phyloP scores from a whole-genome alignment of 2,888 invertebrate genomes.

The Drosophila siamana region DNA sequence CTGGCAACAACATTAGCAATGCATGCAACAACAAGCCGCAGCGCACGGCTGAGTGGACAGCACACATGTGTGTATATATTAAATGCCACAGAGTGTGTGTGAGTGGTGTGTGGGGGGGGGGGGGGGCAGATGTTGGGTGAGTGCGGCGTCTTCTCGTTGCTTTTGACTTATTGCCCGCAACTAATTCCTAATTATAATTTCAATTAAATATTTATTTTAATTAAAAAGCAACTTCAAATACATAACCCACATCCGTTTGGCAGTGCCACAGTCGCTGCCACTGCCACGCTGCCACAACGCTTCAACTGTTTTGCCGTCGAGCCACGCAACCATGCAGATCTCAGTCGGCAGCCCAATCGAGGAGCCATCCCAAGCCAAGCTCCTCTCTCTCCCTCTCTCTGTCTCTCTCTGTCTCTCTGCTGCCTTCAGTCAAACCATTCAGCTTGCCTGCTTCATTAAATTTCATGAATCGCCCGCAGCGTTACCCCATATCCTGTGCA shows the following conservation, averaged over 20 bases:
- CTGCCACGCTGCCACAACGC: conserved; percentile 14
- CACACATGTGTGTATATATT: not conserved
- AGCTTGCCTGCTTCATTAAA: conserved; percentile 76
- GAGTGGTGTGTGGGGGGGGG: not conserved
- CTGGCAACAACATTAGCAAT: too few species aligned
- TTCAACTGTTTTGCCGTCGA: conserved; percentile 26
- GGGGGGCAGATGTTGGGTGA: not conserved
- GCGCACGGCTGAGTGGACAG: conserved; percentile 25
- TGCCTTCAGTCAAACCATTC: conserved; percentile 33
- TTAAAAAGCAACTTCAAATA: conserved; percentile 77
- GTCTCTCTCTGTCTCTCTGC: not conserved
- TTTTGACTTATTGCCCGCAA: conserved; percentile 67
- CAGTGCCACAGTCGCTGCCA: conserved; percentile 22
- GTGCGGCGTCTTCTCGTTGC: conserved; percentile 27
- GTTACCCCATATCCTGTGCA: conserved; percentile 67
- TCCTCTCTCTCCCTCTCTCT: not conserved
- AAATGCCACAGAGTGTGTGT: too few species aligned
- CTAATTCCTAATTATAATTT: conserved; percentile 73
- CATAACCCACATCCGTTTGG: conserved; percentile 52
- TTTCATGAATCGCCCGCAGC: conserved; percentile 80
- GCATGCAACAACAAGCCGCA: not conserved
- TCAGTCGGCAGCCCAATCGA: conserved; percentile 12
- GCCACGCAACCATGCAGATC: conserved; percentile 44
- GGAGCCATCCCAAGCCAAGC: not conserved
- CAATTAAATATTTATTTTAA: conserved; percentile 81